Conservation (phyloP, 1,140 invertebrate species). For the Drosophila mauritiana region DNA sequence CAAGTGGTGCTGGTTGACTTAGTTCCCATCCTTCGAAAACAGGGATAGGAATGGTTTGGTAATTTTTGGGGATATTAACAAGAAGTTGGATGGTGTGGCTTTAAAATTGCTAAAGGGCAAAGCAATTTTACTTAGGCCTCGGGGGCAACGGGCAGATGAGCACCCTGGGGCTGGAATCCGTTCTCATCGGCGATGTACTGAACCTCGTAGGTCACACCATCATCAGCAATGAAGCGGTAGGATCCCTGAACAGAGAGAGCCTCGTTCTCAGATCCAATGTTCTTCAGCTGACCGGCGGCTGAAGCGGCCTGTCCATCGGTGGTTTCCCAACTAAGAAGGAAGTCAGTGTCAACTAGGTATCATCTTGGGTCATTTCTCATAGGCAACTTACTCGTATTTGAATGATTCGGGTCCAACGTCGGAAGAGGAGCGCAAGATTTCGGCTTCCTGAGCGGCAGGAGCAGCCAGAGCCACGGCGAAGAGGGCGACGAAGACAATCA, state of each 20-base stretch:
- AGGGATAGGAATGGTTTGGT: slow-evolving; percentile 19
- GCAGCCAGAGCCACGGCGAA: slow-evolving; percentile 62
- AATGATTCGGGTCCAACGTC: slow-evolving; percentile 62
- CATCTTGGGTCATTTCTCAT: background rate
- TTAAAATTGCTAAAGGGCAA: background rate
- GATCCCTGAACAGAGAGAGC: slow-evolving; percentile 86
- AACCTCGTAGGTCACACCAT: slow-evolving; percentile 13
- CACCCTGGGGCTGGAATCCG: slow-evolving; percentile 89
- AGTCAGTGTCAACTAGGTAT: background rate
- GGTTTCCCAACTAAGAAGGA: slow-evolving; percentile 42
- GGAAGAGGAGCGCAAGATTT: background rate
- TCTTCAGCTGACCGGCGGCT: slow-evolving; percentile 37
- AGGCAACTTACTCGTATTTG: slow-evolving; percentile 84
- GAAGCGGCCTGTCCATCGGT: slow-evolving; percentile 42
- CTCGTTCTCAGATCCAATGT: slow-evolving; percentile 67
- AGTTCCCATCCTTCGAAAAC: slow-evolving; percentile 18
- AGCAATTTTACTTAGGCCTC: slow-evolving; percentile 24
- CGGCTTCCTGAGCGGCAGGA: background rate
- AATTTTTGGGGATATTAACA: slow-evolving; percentile 9
- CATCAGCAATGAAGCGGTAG: slow-evolving; percentile 6
- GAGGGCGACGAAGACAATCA: slow-evolving; percentile 70
- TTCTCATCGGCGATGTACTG: slow-evolving; percentile 87
- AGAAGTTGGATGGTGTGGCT: slow-evolving; percentile 1
- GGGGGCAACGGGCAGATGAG: slow-evolving; percentile 86
- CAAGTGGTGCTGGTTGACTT: slow-evolving; percentile 29